phyloP scores from a whole-genome alignment of 2,797 vertebrate genomes.

The Lutjanus argentimaculatus region DNA sequence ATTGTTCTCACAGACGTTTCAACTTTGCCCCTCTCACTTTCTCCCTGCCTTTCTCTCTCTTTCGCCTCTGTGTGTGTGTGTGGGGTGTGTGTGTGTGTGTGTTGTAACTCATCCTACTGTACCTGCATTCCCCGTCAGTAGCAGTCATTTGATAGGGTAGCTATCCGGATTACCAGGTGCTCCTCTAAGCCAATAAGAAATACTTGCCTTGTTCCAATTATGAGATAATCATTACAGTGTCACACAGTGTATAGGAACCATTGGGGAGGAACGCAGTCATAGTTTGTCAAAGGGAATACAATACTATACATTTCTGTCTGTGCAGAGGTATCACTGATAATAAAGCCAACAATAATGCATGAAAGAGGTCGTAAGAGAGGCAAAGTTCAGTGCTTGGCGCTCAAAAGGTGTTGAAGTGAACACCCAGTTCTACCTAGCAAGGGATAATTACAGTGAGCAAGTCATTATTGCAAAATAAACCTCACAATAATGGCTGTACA shows the following conservation, averaged over 20 bases:
- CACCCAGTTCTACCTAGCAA: background rate
- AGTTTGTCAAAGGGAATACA: slow-evolving; percentile 46
- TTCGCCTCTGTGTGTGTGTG: slow-evolving; percentile 23
- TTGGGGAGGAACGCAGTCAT: slow-evolving; percentile 15
- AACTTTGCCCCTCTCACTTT: slow-evolving; percentile 82
- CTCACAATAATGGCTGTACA: too few species aligned
- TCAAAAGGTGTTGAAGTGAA: background rate
- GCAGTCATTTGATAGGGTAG: slow-evolving; percentile 70
- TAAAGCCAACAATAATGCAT: background rate
- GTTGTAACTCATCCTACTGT: slow-evolving; percentile 74
- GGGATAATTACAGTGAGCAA: too few species aligned
- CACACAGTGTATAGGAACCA: slow-evolving; percentile 52
- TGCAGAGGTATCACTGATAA: slow-evolving; percentile 32
- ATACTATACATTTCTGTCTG: slow-evolving; percentile 22
- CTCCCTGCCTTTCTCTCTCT: slow-evolving; percentile 60
- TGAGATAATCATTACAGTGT: slow-evolving; percentile 79
- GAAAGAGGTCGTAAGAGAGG: background rate
- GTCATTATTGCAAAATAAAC: too few species aligned
- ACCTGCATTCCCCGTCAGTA: slow-evolving; percentile 72
- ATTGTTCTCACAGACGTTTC: slow-evolving; percentile 84
- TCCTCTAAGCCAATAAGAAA: slow-evolving; percentile 76
- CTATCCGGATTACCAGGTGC: slow-evolving; percentile 73
- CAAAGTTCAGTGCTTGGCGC: background rate
- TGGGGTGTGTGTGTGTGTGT: slow-evolving; percentile 41
- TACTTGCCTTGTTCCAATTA: slow-evolving; percentile 78